phyloP scores from a whole-genome alignment of 2,113 vertebrate species.

The Bostrychus sinensis region DNA sequence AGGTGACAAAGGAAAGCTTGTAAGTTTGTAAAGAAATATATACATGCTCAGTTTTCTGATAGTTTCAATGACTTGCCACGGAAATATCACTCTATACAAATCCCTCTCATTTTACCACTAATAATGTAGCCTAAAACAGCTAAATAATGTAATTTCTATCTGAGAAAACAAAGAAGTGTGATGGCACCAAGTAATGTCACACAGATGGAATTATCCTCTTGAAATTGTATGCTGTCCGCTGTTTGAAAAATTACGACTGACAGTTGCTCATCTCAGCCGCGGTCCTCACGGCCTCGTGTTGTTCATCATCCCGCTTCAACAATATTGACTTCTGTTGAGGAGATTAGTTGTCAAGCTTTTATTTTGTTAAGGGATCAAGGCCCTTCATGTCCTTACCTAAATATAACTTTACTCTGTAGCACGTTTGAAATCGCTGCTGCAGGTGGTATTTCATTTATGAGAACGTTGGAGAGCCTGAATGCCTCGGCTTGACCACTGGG shows the following conservation, averaged over 20 bases:
- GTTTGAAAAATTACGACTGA: constrained; percentile 59
- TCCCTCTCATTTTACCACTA: not conserved
- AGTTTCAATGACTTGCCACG: not conserved
- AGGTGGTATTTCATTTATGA: constrained; percentile 82
- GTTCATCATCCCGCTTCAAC: constrained; percentile 76
- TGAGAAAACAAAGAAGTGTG: constrained; percentile 34
- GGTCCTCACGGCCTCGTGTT: constrained; percentile 38
- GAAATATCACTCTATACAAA: not conserved
- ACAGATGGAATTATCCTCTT: constrained; percentile 49
- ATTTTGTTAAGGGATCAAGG: constrained; percentile 82
- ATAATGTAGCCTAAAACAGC: constrained; percentile 28
- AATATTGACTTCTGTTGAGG: constrained; percentile 75
- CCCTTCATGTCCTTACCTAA: constrained; percentile 80
- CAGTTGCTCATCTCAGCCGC: constrained; percentile 63
- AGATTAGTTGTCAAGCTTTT: constrained; percentile 81
- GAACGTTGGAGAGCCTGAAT: constrained; percentile 80
- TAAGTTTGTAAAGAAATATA: too few species aligned
- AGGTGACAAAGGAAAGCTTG: too few species aligned
- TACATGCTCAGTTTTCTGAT: too few species aligned
- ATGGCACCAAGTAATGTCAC: constrained; percentile 24
- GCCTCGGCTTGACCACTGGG: constrained; percentile 79
- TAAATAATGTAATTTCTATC: constrained; percentile 41
- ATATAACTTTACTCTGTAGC: constrained; percentile 75
- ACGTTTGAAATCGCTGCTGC: constrained; percentile 67
- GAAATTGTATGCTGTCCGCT: constrained; percentile 43